A percentile compares a stretch with the other conserved stretches of the same genome.
Conservation (phyloP, 2,888 invertebrate genomes). For the Cheilosia variabilis region DNA sequence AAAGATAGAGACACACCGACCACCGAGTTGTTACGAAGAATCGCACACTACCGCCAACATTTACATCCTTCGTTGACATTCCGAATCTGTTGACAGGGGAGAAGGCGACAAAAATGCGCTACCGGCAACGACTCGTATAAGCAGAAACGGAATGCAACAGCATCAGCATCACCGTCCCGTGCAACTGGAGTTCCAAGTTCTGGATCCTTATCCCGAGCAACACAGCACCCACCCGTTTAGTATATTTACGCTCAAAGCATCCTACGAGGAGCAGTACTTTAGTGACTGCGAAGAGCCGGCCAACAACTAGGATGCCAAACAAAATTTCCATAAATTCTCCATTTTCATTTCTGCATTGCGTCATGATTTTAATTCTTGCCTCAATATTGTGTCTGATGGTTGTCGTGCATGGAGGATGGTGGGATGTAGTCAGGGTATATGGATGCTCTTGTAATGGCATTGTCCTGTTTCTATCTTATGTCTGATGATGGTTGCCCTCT, state of each 20-base stretch:
- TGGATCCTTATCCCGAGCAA: slow-evolving; percentile 23
- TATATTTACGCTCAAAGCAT: slow-evolving; percentile 6
- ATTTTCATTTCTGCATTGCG: slow-evolving; percentile 68
- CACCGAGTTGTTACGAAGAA: not conserved
- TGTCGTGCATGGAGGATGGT: not conserved
- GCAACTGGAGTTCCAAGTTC: slow-evolving; percentile 23
- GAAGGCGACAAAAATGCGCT: slow-evolving; percentile 30
- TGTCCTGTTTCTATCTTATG: slow-evolving; percentile 23
- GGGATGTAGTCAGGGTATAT: not conserved
- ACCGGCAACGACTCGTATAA: not conserved
- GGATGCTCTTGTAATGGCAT: slow-evolving; percentile 32
- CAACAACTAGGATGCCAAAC: slow-evolving; percentile 33
- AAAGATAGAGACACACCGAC: slow-evolving; percentile 13
- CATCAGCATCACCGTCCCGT: slow-evolving; percentile 21
- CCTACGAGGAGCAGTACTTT: slow-evolving; percentile 2
- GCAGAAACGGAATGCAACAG: slow-evolving; percentile 50
- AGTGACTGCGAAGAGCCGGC: slow-evolving; percentile 21
- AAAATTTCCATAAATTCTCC: slow-evolving; percentile 71
- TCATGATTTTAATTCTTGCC: slow-evolving; percentile 66
- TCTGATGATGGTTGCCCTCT: slow-evolving; percentile 32
- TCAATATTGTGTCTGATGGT: slow-evolving; percentile 55
- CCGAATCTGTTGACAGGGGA: slow-evolving; percentile 59
- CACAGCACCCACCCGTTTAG: slow-evolving; percentile 26
- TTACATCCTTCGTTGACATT: slow-evolving; percentile 63
- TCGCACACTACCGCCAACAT: slow-evolving; percentile 1